Conservation (phyloP, 2,888 invertebrate genomes). For the Acleris literana region DNA sequence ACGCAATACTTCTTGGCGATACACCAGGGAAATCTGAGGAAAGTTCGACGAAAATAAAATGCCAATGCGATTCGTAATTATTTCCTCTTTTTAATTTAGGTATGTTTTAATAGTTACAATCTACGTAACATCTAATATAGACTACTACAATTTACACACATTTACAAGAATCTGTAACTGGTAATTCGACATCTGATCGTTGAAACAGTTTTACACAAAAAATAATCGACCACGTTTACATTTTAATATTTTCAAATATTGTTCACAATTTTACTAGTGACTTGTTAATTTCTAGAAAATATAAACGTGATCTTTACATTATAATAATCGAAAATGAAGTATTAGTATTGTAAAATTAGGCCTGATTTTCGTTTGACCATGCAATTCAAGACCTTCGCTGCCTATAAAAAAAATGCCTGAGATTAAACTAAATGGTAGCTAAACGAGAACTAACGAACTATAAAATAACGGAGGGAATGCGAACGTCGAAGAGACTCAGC, state of each 20-base stretch:
- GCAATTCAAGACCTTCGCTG: constrained; percentile 24
- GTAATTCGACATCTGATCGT: constrained; percentile 52
- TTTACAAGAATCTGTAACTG: constrained; percentile 75
- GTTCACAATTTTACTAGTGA: background rate
- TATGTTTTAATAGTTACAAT: constrained; percentile 73
- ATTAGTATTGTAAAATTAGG: constrained; percentile 23
- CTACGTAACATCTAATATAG: constrained; percentile 80
- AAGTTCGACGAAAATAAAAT: constrained; percentile 43
- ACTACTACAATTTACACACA: constrained; percentile 80
- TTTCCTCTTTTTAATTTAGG: constrained; percentile 64
- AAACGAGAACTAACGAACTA: constrained; percentile 33
- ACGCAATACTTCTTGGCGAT: constrained; percentile 12
- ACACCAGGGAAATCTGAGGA: constrained; percentile 2
- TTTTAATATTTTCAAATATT: constrained; percentile 1
- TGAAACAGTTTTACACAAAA: constrained; percentile 41
- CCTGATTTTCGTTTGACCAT: constrained; percentile 33
- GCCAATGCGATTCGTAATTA: constrained; percentile 66
- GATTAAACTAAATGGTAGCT: constrained; percentile 21
- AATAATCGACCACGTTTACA: constrained; percentile 23
- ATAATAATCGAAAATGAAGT: constrained; percentile 8
- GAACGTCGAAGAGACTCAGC: constrained; percentile 43
- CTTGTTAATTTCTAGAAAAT: constrained; percentile 5
- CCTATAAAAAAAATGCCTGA: constrained; percentile 12
- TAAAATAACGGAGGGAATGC: constrained; percentile 59
- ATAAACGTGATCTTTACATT: constrained; percentile 18